Conservation (phyloP, 2,113 vertebrate genomes). For the Camelus dromedarius region DNA sequence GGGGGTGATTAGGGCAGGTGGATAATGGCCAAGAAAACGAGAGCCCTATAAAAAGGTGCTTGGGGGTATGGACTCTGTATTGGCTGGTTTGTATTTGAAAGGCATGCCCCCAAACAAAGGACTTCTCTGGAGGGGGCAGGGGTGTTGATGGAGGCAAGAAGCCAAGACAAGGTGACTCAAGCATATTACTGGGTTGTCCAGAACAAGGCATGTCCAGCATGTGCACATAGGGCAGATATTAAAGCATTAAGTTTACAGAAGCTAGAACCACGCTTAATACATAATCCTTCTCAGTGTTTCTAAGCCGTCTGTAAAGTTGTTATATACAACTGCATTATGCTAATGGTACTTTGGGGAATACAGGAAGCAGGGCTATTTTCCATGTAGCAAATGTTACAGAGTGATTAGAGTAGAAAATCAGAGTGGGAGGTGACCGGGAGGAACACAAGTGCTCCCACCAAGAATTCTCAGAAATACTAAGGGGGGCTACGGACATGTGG, state of each 20-base stretch:
- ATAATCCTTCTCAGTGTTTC: neutral
- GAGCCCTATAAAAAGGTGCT: neutral
- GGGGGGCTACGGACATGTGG: neutral
- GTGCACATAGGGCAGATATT: neutral
- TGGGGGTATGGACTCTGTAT: neutral
- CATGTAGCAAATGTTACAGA: neutral
- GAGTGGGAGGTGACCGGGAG: neutral
- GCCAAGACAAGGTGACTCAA: neutral
- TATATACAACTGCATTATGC: neutral
- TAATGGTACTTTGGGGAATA: neutral
- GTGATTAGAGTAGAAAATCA: neutral
- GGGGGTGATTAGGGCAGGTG: neutral
- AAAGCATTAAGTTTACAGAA: neutral
- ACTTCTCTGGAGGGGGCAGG: neutral
- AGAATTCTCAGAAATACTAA: neutral
- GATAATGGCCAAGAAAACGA: neutral
- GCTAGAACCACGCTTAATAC: neutral
- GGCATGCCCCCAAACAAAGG: neutral
- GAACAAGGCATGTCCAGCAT: neutral
- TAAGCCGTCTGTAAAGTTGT: neutral
- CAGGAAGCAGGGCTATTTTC: neutral
- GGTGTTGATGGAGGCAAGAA: neutral
- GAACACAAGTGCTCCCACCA: neutral
- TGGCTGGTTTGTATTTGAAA: neutral
- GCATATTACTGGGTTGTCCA: neutral